These are phyloP conservation scores for Onychostoma macrolepis DNA, from an alignment of 2,113 vertebrate species.

Conservation along the genomic window DNA sequence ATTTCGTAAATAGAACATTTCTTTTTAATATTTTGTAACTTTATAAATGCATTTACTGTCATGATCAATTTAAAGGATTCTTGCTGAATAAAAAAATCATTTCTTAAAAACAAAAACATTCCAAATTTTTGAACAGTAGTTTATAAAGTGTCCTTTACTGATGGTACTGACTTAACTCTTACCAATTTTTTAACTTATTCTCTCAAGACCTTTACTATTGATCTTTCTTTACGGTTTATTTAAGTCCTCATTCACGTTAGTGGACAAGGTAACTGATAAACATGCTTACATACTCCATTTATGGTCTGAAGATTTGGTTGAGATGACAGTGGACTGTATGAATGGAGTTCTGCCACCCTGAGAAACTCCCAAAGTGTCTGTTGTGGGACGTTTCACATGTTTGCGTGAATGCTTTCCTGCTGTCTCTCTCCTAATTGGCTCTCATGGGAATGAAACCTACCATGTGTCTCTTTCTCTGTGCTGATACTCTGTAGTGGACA, in stretches of 20 bases:
- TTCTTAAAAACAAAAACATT: too few relatives aligned
- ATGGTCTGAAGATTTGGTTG: background rate
- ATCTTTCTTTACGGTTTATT: too few relatives aligned
- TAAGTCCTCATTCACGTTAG: too few relatives aligned
- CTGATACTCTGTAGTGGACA: conserved; percentile 3
- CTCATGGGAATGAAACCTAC: conserved; percentile 37
- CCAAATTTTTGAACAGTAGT: too few relatives aligned
- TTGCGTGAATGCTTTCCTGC: conserved; percentile 25
- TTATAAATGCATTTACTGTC: too few relatives aligned
- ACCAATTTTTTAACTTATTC: background rate
- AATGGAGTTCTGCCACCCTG: background rate
- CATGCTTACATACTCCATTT: too few relatives aligned
- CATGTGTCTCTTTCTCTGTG: background rate
- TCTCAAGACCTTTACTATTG: too few relatives aligned
- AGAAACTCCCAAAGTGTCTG: background rate
- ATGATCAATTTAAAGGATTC: too few relatives aligned
- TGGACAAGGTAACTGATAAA: too few relatives aligned
- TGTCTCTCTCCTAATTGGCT: conserved; percentile 41
- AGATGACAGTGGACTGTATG: background rate
- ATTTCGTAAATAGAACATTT: too few relatives aligned
- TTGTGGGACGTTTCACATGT: background rate
- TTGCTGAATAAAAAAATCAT: too few relatives aligned
- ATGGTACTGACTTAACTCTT: background rate
- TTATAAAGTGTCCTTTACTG: background rate
- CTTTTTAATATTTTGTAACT: too few relatives aligned